Evolutionary conservation across 2,888 invertebrate genomes (phyloP).

Genomic region (Leptopterna dolabrata): DNA sequence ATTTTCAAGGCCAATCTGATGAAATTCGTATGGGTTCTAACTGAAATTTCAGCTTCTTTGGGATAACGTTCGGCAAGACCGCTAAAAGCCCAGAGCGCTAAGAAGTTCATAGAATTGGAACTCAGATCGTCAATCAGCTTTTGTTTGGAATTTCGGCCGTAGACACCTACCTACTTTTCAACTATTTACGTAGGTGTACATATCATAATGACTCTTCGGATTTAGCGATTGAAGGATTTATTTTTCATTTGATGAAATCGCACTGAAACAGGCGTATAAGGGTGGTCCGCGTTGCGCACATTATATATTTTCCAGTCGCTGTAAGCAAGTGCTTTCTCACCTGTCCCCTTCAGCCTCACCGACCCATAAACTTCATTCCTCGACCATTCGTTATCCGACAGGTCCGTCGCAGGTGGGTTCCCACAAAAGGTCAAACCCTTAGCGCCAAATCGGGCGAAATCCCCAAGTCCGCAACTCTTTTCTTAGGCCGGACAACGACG

Average conservation of each 20-base stretch:
- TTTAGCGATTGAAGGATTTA: not conserved
- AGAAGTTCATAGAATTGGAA: too few relatives aligned
- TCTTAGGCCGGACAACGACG: not conserved
- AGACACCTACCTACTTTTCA: too few relatives aligned
- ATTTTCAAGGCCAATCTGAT: too few relatives aligned
- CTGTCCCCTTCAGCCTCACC: slow-evolving; percentile 9
- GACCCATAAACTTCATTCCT: slow-evolving; percentile 49
- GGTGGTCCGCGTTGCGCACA: not conserved
- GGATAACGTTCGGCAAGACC: too few relatives aligned
- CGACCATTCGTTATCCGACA: not conserved
- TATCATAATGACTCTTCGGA: too few relatives aligned
- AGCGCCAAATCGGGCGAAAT: slow-evolving; percentile 31
- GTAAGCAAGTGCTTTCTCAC: slow-evolving; percentile 46
- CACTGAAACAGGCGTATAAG: not conserved
- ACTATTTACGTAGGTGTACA: too few relatives aligned
- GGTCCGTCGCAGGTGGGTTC: slow-evolving; percentile 8
- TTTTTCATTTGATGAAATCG: not conserved
- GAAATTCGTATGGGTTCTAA: too few relatives aligned
- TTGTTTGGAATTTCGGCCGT: too few relatives aligned
- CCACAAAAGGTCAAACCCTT: slow-evolving; percentile 32
- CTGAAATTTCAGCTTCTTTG: too few relatives aligned
- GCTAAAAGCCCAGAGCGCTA: too few relatives aligned
- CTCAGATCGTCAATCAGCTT: too few relatives aligned
- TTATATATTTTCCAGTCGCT: not conserved
- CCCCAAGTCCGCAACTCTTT: slow-evolving; percentile 6